Percentiles rank a stretch among this genome's conserved stretches.
Conservation (phyloP, 2,888 invertebrate genomes). For the Palloptera scutellata region DNA sequence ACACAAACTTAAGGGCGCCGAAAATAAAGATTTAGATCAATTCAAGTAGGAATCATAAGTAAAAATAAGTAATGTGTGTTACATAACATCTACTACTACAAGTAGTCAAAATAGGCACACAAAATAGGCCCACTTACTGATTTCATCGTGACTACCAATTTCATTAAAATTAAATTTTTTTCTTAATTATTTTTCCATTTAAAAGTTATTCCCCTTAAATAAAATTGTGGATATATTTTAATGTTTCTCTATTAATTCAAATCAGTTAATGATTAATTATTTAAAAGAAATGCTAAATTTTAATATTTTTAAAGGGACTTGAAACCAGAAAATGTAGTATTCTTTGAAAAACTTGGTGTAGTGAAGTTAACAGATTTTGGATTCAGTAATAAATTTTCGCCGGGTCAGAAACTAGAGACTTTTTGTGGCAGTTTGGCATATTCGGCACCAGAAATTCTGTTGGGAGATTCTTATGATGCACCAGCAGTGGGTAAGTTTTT, state of each 20-base stretch:
- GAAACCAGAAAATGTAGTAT: conserved; percentile 99
- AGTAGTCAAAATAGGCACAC: too few species aligned
- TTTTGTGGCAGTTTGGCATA: conserved; percentile 99
- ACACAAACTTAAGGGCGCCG: too few species aligned
- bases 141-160: too few species aligned
- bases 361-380: conserved; percentile 99
- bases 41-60: too few species aligned
- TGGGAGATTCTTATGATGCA: conserved; percentile 98
- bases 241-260: background rate
- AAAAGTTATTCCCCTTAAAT: too few species aligned
- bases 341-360: conserved; percentile 95
- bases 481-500: conserved; percentile 86
- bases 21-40: too few species aligned
- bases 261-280: background rate
- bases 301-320: conserved; percentile 74
- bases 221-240: too few species aligned
- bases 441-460: conserved; percentile 97
- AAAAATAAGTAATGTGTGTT: too few species aligned
- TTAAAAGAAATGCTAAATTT: background rate
- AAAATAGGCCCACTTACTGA: too few species aligned
- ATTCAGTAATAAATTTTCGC: conserved; percentile 93
- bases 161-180: too few species aligned
- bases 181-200: too few species aligned
- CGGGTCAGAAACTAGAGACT: conserved; percentile 96
- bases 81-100: too few species aligned